These are phyloP conservation scores for Heliocidaris erythrogramma DNA, from an alignment of 35 echinoderm and acorn worm genomes.

Conservation along the genomic window DNA sequence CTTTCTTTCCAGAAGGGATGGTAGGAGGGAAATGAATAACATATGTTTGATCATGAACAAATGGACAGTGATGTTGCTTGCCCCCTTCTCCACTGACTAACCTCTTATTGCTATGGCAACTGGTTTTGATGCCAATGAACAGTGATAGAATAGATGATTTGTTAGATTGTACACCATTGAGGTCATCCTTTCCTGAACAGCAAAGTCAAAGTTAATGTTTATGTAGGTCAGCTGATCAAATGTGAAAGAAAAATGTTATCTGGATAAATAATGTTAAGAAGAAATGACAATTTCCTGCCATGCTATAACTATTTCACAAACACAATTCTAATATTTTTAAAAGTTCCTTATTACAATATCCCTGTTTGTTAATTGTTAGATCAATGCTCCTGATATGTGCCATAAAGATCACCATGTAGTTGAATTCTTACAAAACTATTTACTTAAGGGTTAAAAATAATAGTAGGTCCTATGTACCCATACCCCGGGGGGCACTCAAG, in stretches of 20 bases:
- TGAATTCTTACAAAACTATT: background rate
- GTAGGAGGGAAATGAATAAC: background rate
- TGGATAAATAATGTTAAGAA: too few species aligned
- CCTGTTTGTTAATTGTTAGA: background rate
- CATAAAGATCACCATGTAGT: background rate
- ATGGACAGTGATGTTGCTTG: background rate
- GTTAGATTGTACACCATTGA: too few species aligned
- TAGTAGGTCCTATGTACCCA: background rate
- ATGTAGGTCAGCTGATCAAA: too few species aligned
- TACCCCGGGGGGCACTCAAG: too few species aligned
- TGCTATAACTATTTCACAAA: too few species aligned
- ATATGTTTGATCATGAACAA: background rate
- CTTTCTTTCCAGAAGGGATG: background rate
- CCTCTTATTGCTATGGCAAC: too few species aligned
- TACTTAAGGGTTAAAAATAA: background rate
- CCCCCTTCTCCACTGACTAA: background rate
- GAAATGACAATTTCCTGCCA: too few species aligned
- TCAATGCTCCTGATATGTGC: background rate
- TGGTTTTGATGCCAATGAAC: background rate
- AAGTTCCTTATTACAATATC: background rate
- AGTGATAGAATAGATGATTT: background rate
- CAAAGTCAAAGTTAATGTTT: too few species aligned
- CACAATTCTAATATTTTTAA: too few species aligned
- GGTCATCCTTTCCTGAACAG: too few species aligned
- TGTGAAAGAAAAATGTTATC: too few species aligned